Evolutionary conservation across 2,113 vertebrate species (phyloP), one percentile per base, ranked within the genome.

Genomic region (Hyaena hyaena): DNA sequence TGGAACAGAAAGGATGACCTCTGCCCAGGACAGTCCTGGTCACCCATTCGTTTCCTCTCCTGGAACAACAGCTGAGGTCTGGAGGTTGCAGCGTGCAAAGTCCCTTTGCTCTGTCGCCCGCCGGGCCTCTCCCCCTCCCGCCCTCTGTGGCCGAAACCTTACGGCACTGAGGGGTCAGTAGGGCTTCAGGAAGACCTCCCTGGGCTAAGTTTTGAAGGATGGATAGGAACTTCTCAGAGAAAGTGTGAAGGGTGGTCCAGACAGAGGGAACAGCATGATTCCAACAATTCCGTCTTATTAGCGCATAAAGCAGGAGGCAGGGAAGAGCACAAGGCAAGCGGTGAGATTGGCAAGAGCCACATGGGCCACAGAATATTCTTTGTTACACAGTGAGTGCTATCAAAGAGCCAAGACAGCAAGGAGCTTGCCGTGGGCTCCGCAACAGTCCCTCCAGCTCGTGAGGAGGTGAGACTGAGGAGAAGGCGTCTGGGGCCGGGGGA

Each of bases 121-220:
- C 39, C 77, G 33, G 55, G 16, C 15, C 68, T 31, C 28, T 68
- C 55, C 33, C 58, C 39, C 6, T 4, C 31, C 69, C 3, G 24
- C 39, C n/a, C 45, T n/a, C 45, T 66, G 21, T 48, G 24, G 45
- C 90, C 58, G 61, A 39, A 23, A n/a, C 76, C 14, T 50, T 11
- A 0, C 8, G 15, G 55, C 74, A 19, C 81, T 35, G 88, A 77
- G 53, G 35, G 19, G 66, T 55, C 19, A 19, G n/a, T 23, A 2
- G 11, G 11, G 55, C 65, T 90, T 81, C 83, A 43, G 55, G 66
- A 86, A 82, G 74, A 8, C 21, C 84, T 43, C 26, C 61, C 23
- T 39, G 68, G 68, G 35, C 35, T 43, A 48, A 87, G 66, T 74
- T 82, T 68, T 55, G 76, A 92, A 86, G 92, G 73, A 39, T n/a